Evolutionary conservation across 1,140 invertebrate species (phyloP), one percentile per base, ranked within the genome.

Genomic region (Sitobion miscanthi): DNA sequence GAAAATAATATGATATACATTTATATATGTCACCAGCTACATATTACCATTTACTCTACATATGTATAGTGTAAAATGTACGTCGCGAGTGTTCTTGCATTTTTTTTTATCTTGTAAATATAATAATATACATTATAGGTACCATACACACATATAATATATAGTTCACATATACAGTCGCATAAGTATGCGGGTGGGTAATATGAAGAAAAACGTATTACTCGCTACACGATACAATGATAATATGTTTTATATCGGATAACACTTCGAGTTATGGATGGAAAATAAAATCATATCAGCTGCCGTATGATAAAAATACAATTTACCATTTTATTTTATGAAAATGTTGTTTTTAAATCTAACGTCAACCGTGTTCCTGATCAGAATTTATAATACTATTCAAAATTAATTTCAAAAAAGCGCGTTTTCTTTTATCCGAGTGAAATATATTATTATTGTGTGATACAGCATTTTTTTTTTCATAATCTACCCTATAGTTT

Each of bases 311-410:
- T n/a, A 14, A 5, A n/a, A 69, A n/a, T 69, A 69, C 30, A 69
- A 69, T n/a, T 69, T n/a, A n/a, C 62, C 62, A n/a, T 69, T 69
- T 69, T 69, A 69, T 69, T n/a, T 38, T 83, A 83, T 38, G 9
- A 42, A 83, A 83, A 83, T 83, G 8, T 83, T 38, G 6, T 83
- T 83, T 83, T 38, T 42, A 20, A 42, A 83, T 42, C 9, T 83
- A 83, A 83, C 8, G 6, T 83, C 20, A 83, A 38, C 17, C 35
- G 8, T 42, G 20, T 38, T 83, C 21, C 21, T 83, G 82, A 83
- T 83, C 20, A 38, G 35, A 83, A 83, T 83, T 83, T 42, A 83
- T 86, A n/a, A n/a, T 77, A 77, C n/a, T 77, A 77, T 77, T n/a
- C 30, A n/a, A 77, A 77, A 77, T 77, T 77, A 77, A 77, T 77